Evolutionary conservation across 2,797 vertebrate species (phyloP), one percentile per base, ranked within the genome.

Genomic region (Alosa sapidissima): DNA sequence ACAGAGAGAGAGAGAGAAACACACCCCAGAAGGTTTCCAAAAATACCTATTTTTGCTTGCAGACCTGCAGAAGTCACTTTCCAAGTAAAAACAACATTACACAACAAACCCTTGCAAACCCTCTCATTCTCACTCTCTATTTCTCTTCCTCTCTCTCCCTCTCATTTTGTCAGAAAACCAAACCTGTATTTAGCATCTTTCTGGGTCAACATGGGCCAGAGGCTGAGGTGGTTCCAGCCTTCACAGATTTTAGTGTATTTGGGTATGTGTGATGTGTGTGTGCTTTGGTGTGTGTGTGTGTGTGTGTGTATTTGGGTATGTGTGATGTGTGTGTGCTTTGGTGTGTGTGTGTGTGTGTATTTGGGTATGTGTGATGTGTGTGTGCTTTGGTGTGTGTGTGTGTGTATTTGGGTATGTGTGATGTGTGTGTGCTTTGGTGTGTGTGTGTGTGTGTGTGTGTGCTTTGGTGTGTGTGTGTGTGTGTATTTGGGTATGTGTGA

Each of bases 161-260:
- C 49, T 87, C 85, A 88, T 88, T 89, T 89, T 83, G 85, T 91
- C 88, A 72, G 28, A 83, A 84, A 87, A 89, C 87, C 85, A 84
- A 87, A 89, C 87, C 85, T 81, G 88, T 91, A 91, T 93, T 93
- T 91, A 91, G 91, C 91, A 87, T 85, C 86, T 81, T 93, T 92
- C 78, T 92, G 90, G 91, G 92, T 92, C 91, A 92, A 88, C 91
- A 90, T 85, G 89, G 89, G 89, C 89, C 89, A 88, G 75, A 84
- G 65, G 87, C 89, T 0, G 48, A 3, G 86, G 84, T 51, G 54
- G 28, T 58, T n/a, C 88, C 58, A 55, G 81, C 81, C 60, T 55
- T 24, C 48, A 45, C n/a, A 33, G 60, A 10, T 13, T 55, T 58
- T 81, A 13, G 19, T 47, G 41, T 75, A 8, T 51, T n/a, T 81